phyloP scores from a whole-genome alignment of 1,140 invertebrate genomes.

The Fopius arisanus region DNA sequence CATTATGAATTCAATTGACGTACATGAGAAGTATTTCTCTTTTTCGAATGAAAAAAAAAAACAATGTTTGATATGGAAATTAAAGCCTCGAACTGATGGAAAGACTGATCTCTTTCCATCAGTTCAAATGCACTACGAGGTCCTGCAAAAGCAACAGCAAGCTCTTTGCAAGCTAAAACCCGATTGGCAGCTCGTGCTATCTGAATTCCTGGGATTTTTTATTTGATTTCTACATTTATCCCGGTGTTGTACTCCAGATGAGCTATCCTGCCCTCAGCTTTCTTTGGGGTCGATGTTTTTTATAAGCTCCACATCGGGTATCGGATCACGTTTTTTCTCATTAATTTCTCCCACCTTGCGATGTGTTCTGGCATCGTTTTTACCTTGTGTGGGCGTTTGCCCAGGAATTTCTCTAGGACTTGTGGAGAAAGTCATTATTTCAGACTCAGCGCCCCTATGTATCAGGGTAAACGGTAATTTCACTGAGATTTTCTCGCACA shows the following conservation, averaged over 20 bases:
- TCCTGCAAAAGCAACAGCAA: slow-evolving; percentile 64
- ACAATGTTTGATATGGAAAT: background rate
- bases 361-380: slow-evolving; percentile 24
- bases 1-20: background rate
- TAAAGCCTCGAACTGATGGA: background rate
- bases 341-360: slow-evolving; percentile 21
- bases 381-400: slow-evolving; percentile 22
- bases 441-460: slow-evolving; percentile 64
- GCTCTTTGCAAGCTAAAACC: slow-evolving; percentile 62
- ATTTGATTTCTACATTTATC: slow-evolving; percentile 40
- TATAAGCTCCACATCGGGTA: slow-evolving; percentile 53
- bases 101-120: background rate
- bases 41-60: background rate
- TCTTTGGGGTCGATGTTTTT: slow-evolving; percentile 47
- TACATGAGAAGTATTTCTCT: background rate
- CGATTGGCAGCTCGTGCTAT: slow-evolving; percentile 45
- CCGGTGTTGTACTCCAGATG: slow-evolving; percentile 35
- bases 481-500: slow-evolving; percentile 80
- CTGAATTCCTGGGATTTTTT: slow-evolving; percentile 45
- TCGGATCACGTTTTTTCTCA: slow-evolving; percentile 28
- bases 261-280: slow-evolving; percentile 53
- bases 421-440: slow-evolving; percentile 46
- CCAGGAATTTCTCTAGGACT: slow-evolving; percentile 31
- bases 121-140: slow-evolving; percentile 52
- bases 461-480: slow-evolving; percentile 83